phyloP scores from a whole-genome alignment of 2,888 invertebrate genomes.

The Ormyrus nitidulus region DNA sequence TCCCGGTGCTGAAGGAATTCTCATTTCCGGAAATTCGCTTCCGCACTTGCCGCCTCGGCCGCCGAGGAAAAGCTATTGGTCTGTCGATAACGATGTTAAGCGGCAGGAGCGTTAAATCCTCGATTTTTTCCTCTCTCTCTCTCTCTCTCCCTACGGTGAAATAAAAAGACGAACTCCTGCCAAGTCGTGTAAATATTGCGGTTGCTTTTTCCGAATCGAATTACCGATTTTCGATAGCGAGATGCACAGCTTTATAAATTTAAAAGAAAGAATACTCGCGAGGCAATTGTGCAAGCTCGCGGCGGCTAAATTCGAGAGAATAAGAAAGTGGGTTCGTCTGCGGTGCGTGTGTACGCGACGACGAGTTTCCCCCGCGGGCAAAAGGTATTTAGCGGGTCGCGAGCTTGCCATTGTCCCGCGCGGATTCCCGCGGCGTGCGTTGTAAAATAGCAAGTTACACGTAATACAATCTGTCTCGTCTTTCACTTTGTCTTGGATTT shows the following conservation, averaged over 20 bases:
- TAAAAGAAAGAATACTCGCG: background rate
- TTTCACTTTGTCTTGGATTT: slow-evolving; percentile 19
- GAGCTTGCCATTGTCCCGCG: slow-evolving; percentile 61
- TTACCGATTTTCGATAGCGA: background rate
- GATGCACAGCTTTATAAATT: background rate
- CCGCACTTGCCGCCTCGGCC: slow-evolving; percentile 32
- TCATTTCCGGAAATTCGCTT: slow-evolving; percentile 68
- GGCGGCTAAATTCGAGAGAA: slow-evolving; percentile 28
- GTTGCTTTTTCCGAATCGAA: background rate
- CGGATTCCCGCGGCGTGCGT: slow-evolving; percentile 59
- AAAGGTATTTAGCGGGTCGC: slow-evolving; percentile 55
- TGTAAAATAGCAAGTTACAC: slow-evolving; percentile 59
- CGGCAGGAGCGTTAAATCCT: background rate
- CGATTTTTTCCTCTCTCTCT: background rate
- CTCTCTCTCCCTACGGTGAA: background rate
- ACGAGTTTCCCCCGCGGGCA: slow-evolving; percentile 1
- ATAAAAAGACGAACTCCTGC: background rate
- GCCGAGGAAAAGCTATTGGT: slow-evolving; percentile 9
- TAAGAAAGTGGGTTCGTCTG: background rate
- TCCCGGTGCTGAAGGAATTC: slow-evolving; percentile 58
- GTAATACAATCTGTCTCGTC: slow-evolving; percentile 37
- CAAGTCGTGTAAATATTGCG: too few species aligned
- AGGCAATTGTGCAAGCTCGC: too few species aligned
- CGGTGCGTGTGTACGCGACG: background rate
- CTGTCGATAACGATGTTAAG: background rate